Conservation (phyloP, 2,113 vertebrate species). For the Thamnophis sirtalis region DNA sequence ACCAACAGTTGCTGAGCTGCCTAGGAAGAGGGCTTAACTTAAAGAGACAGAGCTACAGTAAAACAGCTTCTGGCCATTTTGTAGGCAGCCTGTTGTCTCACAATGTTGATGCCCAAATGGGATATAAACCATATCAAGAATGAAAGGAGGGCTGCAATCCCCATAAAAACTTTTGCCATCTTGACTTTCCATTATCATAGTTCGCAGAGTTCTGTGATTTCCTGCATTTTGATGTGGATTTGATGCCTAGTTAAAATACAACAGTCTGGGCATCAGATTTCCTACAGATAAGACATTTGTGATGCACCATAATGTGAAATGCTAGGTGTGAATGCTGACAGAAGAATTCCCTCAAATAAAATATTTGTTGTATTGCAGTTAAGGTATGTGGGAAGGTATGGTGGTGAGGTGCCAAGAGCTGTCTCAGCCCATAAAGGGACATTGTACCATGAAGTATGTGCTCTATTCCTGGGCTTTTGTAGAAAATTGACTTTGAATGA, state of each 20-base stretch:
- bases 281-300: neutral
- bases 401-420: neutral
- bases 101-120: neutral
- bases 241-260: neutral
- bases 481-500: neutral
- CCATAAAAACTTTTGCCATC: neutral
- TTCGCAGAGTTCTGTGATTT: neutral
- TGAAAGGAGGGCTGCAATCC: neutral
- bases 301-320: neutral
- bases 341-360: neutral
- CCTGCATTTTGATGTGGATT: neutral
- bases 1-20: neutral
- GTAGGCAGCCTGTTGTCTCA: neutral
- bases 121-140: neutral
- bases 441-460: neutral
- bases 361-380: neutral
- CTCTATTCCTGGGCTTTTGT: neutral
- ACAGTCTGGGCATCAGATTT: neutral
- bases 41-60: neutral
- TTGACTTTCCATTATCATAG: neutral
- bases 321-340: neutral
- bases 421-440: neutral
- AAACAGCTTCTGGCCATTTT: neutral
- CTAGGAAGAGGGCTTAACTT: neutral
- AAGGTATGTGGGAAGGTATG: neutral